Base-by-base conservation (phyloP, 2,888 invertebrate genomes). In the Limnephilus auricula region DNA sequence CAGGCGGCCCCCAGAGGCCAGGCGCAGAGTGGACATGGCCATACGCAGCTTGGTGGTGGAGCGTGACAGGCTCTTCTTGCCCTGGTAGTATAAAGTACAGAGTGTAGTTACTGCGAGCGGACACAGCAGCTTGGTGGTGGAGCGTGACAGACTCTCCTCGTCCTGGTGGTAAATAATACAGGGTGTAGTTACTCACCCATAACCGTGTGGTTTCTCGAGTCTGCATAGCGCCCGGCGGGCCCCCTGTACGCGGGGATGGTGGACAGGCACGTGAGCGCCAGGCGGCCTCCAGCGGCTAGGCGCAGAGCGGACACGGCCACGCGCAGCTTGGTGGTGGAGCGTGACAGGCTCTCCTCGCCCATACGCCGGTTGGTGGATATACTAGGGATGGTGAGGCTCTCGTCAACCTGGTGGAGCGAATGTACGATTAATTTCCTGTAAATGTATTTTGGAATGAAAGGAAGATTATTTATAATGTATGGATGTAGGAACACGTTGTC, bases 191-290 rank as follows among this genome's bases (percentile, higher is more conserved):
- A 45, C 30, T 85, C 95, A 98, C 98, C 97, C 94, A 97, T 96
- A 90, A 97, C 97, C 79, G 97, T 97, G 94, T 97, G 97, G 93
- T 97, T 97, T 94, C 97, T 97, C 93, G 97, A 96, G 94, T 98
- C 98, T 89, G 98, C 98, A 94, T 97, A 98, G 93, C 97, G 96
- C 93, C 97, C 97, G 90, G 97, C 97, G 79, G 97, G 97, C 30
- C 96, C 97, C 32, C 97, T 96, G 93, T 97, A 97, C 91, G 97
- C 97, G 0, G 98, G 98, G 93, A 98, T 98, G 89, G 98, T 98
- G 79, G 98, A 97, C 92, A 97, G 96, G 94, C 98, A 98, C 65
- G 97, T 97, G 92, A 98, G 96, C 94, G 97, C 97, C 93, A 98
- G 95, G 90, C 96, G 96, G 0, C 97, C 97, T 93, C 97, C 97